Conservation (phyloP, 2,888 invertebrate genomes). For the Conops quadrifasciatus region DNA sequence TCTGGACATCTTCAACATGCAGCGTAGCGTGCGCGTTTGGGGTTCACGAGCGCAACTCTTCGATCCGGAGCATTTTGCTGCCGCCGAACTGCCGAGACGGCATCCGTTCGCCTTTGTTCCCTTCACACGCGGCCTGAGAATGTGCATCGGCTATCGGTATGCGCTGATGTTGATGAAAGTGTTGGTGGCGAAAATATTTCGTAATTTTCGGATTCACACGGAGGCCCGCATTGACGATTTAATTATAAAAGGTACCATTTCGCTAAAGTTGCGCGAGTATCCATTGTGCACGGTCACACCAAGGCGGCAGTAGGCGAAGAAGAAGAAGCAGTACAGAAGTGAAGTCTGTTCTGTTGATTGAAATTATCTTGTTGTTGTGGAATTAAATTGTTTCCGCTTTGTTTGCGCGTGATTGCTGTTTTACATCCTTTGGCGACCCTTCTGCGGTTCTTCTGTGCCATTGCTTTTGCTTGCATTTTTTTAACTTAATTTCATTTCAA, state of each 20-base stretch:
- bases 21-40: conserved; percentile 57
- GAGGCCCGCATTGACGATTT: conserved; percentile 51
- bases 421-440: not conserved
- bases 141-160: conserved; percentile 62
- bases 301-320: not conserved
- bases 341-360: not conserved
- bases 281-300: conserved; percentile 53
- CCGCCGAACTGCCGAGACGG: conserved; percentile 42
- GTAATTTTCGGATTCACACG: conserved; percentile 53
- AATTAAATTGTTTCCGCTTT: not conserved
- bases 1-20: conserved; percentile 61
- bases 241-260: conserved; percentile 58
- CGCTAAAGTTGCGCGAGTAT: conserved; percentile 56
- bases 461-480: not conserved
- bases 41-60: conserved; percentile 54
- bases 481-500: not conserved
- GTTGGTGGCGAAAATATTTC: conserved; percentile 58
- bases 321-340: not conserved
- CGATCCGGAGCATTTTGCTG: conserved; percentile 58
- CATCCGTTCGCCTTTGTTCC: conserved; percentile 61
- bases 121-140: conserved; percentile 61
- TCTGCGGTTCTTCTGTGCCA: too few relatives aligned
- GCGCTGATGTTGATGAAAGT: conserved; percentile 59
- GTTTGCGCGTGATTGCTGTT: not conserved
- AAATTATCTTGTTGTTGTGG: conserved; percentile 18